Evolutionary conservation across 2,888 invertebrate genomes (phyloP).

Genomic region (Stenichneumon culpator): DNA sequence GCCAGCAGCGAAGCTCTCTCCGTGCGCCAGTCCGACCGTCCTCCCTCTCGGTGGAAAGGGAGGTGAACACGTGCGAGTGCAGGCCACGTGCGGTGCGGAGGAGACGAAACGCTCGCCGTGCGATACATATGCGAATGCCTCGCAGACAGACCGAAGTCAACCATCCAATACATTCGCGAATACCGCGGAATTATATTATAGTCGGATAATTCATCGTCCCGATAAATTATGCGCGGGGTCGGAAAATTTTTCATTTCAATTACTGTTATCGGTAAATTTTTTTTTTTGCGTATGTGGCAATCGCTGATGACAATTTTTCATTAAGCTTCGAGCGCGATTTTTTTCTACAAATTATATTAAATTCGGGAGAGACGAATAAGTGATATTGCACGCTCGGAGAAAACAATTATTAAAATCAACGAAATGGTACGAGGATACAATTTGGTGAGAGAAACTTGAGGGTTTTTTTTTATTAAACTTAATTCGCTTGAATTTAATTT

Average conservation of each 20-base stretch:
- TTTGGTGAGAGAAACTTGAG: background rate
- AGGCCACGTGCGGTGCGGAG: constrained; percentile 56
- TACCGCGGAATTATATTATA: background rate
- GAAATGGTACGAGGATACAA: background rate
- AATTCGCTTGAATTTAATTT: too few relatives aligned
- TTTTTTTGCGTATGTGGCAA: background rate
- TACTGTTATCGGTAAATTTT: background rate
- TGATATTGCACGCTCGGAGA: background rate
- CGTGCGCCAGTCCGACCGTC: constrained; percentile 42
- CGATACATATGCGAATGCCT: background rate
- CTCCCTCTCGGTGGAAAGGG: constrained; percentile 49
- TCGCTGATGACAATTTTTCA: background rate
- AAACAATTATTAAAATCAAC: too few relatives aligned
- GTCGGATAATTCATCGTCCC: too few relatives aligned
- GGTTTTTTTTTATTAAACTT: too few relatives aligned
- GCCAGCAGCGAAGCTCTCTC: constrained; percentile 12
- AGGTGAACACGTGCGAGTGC: constrained; percentile 58
- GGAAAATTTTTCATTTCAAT: background rate
- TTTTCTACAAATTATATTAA: background rate
- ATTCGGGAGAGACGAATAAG: background rate
- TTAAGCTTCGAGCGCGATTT: background rate
- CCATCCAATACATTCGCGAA: background rate
- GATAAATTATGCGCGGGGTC: background rate
- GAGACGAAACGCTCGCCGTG: constrained; percentile 17
- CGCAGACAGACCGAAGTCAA: background rate